A percentile compares a stretch with the other conserved stretches of the same genome.
Conservation (phyloP, 2,888 invertebrate genomes). For the Athetis lepigone region DNA sequence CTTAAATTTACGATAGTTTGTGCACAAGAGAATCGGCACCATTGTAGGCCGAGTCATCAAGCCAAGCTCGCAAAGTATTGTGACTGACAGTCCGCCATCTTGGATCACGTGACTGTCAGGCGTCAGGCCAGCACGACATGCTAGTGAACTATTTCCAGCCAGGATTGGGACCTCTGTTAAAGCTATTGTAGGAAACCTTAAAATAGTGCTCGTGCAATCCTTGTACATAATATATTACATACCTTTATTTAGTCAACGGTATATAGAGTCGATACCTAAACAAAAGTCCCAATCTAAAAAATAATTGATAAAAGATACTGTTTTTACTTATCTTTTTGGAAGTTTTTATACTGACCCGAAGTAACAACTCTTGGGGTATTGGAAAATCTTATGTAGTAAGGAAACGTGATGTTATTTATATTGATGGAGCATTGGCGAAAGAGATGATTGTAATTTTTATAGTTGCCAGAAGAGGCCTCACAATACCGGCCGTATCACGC, state of each 20-base stretch:
- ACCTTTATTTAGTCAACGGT: slow-evolving; percentile 25
- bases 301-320: slow-evolving; percentile 33
- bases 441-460: slow-evolving; percentile 41
- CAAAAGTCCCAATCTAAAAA: slow-evolving; percentile 47
- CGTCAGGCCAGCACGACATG: slow-evolving; percentile 11
- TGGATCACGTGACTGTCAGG: slow-evolving; percentile 5
- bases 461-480: slow-evolving; percentile 61
- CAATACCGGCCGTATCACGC: slow-evolving; percentile 61
- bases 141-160: slow-evolving; percentile 55
- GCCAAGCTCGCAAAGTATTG: neutral
- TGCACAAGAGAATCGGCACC: no score
- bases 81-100: slow-evolving; percentile 20
- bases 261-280: slow-evolving; percentile 40
- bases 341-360: slow-evolving; percentile 54
- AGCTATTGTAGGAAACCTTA: slow-evolving; percentile 28
- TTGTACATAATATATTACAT: slow-evolving; percentile 35
- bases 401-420: slow-evolving; percentile 61
- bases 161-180: slow-evolving; percentile 47
- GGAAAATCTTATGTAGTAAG: slow-evolving; percentile 57
- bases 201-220: slow-evolving; percentile 43
- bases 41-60: slow-evolving; percentile 3
- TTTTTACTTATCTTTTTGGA: slow-evolving; percentile 59
- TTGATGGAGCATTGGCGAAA: slow-evolving; percentile 54
- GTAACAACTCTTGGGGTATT: slow-evolving; percentile 45
- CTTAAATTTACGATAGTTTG: no score